phyloP scores from a whole-genome alignment of 2,113 vertebrate species.

The Paradoxurus hermaphroditus region DNA sequence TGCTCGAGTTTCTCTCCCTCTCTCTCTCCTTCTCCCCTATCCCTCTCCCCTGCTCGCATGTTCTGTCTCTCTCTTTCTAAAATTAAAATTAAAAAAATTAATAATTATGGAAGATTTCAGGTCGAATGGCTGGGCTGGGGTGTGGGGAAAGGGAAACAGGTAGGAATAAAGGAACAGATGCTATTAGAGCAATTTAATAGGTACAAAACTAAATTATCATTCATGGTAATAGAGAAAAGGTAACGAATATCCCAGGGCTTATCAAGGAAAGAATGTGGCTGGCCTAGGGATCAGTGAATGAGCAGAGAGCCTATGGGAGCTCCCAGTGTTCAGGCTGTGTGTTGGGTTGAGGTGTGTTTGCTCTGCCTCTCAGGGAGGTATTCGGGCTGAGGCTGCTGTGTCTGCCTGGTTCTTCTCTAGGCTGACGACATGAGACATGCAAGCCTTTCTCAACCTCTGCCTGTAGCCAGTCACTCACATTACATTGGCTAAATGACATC shows the following conservation, averaged over 20 bases:
- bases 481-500: not conserved
- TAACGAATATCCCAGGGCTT: not conserved
- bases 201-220: not conserved
- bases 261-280: not conserved
- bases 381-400: too few relatives aligned
- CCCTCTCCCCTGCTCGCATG: too few relatives aligned
- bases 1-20: too few relatives aligned
- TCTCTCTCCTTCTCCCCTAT: too few relatives aligned
- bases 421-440: not conserved
- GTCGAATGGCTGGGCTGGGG: not conserved
- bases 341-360: not conserved
- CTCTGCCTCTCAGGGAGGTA: accelerated
- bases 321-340: not conserved
- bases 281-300: not conserved
- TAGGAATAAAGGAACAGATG: not conserved
- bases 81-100: not conserved
- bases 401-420: not conserved
- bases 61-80: too few relatives aligned
- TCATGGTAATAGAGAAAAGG: not conserved
- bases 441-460: not conserved
- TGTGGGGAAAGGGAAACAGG: not conserved
- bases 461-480: not conserved
- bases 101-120: not conserved
- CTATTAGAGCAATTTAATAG: not conserved
- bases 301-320: not conserved